phyloP scores from a whole-genome alignment of 1,140 invertebrate genomes.

The Diorhabda sublineata region DNA sequence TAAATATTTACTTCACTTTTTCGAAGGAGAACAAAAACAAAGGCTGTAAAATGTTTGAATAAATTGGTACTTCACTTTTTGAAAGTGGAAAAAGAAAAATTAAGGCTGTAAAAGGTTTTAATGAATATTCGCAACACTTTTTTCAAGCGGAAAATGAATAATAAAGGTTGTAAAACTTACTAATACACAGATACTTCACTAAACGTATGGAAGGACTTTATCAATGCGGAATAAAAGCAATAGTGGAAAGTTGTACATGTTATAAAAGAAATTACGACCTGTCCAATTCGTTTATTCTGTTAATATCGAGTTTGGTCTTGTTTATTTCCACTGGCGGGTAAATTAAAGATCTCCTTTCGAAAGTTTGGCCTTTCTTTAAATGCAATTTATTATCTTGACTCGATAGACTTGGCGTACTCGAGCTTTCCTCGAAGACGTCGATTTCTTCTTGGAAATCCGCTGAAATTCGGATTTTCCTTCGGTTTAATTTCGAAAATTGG shows the following conservation, averaged over 20 bases:
- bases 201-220: background rate
- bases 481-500: no score
- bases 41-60: no score
- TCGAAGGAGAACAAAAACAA: no score
- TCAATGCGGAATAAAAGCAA: background rate
- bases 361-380: slow-evolving; percentile 19
- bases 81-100: no score
- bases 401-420: slow-evolving; percentile 18
- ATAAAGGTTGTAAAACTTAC: no score
- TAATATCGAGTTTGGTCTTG: slow-evolving; percentile 18
- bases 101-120: no score
- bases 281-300: slow-evolving; percentile 30
- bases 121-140: no score
- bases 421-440: slow-evolving; percentile 21
- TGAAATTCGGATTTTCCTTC: no score
- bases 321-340: background rate
- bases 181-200: background rate
- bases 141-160: no score
- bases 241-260: background rate
- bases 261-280: background rate
- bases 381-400: slow-evolving; percentile 27
- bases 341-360: slow-evolving; percentile 8
- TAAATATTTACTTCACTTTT: no score
- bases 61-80: no score
- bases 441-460: slow-evolving; percentile 14